Percentiles rank a stretch among this genome's conserved stretches.
These are phyloP conservation scores for Arnoldichthys spilopterus DNA, from an alignment of 2,797 vertebrate genomes.

Conservation along the genomic window DNA sequence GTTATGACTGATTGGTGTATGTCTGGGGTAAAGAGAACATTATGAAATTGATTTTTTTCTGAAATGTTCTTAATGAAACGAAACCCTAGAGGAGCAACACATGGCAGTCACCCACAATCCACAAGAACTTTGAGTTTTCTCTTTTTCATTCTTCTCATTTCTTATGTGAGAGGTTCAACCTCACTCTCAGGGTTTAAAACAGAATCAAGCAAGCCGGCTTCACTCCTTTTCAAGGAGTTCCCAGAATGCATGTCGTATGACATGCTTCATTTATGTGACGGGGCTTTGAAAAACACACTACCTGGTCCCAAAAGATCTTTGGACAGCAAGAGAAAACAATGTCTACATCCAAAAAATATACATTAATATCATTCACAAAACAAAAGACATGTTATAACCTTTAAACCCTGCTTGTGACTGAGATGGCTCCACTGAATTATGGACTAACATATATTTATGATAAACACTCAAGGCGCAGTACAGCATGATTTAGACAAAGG, in stretches of 20 bases:
- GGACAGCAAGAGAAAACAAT: neutral
- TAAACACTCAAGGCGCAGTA: conserved; percentile 25
- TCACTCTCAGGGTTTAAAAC: conserved; percentile 52
- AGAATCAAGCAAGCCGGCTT: conserved; percentile 60
- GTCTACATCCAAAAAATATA: conserved; percentile 37
- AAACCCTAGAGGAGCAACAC: conserved; percentile 34
- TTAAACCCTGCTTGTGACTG: conserved; percentile 1
- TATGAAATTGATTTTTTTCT: too few species aligned
- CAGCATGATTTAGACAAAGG: conserved; percentile 2
- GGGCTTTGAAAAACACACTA: conserved; percentile 68
- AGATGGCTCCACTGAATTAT: conserved; percentile 22
- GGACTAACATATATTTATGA: conserved; percentile 40
- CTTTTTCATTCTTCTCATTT: conserved; percentile 60
- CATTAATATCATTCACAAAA: conserved; percentile 42
- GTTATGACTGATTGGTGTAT: too few species aligned
- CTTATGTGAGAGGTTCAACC: neutral
- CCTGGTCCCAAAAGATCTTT: conserved; percentile 59
- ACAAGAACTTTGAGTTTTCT: conserved; percentile 65
- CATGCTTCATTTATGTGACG: conserved; percentile 65
- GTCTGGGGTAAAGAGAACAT: too few species aligned
- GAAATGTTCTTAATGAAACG: too few species aligned
- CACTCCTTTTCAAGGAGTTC: conserved; percentile 68
- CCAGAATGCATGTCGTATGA: conserved; percentile 57
- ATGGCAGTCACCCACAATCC: conserved; percentile 64
- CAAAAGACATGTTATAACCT: conserved; percentile 24